Percentiles rank a stretch among this genome's conserved stretches.
Evolutionary conservation across 53 echinoderm and acorn worm species (phyloP).

Genomic region (Paelopatides confundens): DNA sequence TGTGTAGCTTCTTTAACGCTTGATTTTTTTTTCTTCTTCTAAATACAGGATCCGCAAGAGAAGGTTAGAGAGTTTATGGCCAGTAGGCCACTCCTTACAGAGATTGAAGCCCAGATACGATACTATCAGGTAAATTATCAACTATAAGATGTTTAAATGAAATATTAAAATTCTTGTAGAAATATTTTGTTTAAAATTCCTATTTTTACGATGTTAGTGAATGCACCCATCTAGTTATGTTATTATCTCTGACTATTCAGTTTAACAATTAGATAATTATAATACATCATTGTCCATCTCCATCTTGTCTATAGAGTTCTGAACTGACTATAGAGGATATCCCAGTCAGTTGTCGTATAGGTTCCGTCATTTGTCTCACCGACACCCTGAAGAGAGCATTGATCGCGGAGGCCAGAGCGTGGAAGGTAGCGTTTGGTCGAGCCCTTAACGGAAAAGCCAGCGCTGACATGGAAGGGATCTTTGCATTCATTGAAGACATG

Average conservation of each 20-base stretch:
- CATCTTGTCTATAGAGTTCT: conserved; percentile 57
- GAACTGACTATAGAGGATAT: conserved; percentile 85
- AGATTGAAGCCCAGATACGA: conserved; percentile 96
- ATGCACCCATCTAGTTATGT: no score
- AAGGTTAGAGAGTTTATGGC: conserved; percentile 98
- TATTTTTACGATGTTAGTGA: no score
- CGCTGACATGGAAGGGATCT: conserved; percentile 93
- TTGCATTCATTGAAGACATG: conserved; percentile 93
- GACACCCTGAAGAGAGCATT: conserved; percentile 86
- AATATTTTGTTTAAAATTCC: no score
- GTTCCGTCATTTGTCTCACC: conserved; percentile 92
- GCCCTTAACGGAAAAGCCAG: conserved; percentile 94
- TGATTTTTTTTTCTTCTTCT: not conserved
- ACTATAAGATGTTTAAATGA: no score
- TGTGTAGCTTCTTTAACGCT: no score
- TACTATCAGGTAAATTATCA: conserved; percentile 84
- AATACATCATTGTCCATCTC: no score
- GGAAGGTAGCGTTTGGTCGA: conserved; percentile 94
- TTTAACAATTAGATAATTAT: no score
- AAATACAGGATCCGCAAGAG: conserved; percentile 84
- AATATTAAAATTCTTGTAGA: no score
- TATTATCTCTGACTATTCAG: no score
- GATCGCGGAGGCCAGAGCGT: conserved; percentile 90
- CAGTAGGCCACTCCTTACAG: conserved; percentile 85
- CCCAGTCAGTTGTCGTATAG: conserved; percentile 80